Base-by-base conservation (phyloP, 2,113 vertebrate species). In the Leptocoma aspasia region DNA sequence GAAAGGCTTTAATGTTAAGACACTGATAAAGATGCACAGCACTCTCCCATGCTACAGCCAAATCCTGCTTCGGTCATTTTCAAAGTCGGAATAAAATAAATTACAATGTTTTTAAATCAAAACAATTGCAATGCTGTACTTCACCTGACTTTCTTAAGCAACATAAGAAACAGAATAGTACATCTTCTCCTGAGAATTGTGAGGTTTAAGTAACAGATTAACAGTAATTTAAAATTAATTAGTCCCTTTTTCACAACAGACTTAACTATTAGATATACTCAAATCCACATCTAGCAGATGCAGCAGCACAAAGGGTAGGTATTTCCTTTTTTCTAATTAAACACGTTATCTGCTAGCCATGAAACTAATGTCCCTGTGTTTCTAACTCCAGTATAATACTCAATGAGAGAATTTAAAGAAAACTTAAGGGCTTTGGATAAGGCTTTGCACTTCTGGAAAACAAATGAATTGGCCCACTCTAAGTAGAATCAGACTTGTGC, bases 391-490 rank as follows among this genome's bases (percentile, higher is more conserved):
- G 26, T 6, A 37, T 60, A 86, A 88, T 33, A 78, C 3, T 63
- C 17, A 53, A 3, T 13, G 26, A 78, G 19, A 85, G 10, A 82
- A 73, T 27, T 37, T 15, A 37, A 69, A 63, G 33, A 63, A 86
- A 60, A 41, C 3, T 30, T 33, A 35, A 70, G 17, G 8, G 13
- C 5, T 80, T 77, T 61, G 84, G 13, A 11, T 77, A 47, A 53
- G 22, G 7, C 15, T 56, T 87, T 65, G 11, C 13, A 76, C 69
- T 28, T 22, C 37, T 37, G 15, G 19, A 45, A 83, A 90, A 77
- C 3, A 81, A 52, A 57, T 0, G 0, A 66, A 26, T 30, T 4
- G 33, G 5, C 12, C 13, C 19, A 21, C 9, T 61, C n/a, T 39
- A 31, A 56, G 4, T 12, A 72, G 22, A 53, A 16, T 69, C 49